Base-by-base conservation (phyloP, 2,113 vertebrate species). In the Pituophis catenifer region DNA sequence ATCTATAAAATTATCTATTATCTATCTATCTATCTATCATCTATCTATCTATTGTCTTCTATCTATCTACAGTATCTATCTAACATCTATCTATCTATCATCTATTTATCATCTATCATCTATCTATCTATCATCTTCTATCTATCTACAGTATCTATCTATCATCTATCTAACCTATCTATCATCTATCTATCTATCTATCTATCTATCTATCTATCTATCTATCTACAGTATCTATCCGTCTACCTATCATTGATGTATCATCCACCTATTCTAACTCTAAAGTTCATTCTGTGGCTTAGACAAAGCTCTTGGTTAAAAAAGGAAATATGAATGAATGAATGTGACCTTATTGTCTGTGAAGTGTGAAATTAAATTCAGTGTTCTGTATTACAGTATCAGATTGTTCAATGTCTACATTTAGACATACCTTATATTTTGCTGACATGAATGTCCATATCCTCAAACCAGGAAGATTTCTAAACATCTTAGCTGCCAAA, bases 311-410 rank as follows among this genome's bases (percentile, higher is more conserved):
- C 26, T 38, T 86, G 88, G 55, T 90, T 93, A 59, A 86, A 90
- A 62, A 90, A 90, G 54, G 55, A 90, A 90, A 53, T 26, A 53
- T 86, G 44, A 86, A 93, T 86, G 92, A n/a, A 59, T 24, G 38
- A 62, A 93, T 53, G 44, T 50, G 55, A 86, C 23, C 55, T 59
- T 58, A 85, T 57, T 89, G 81, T 90, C 92, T 93, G 70, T 90
- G 92, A 93, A 90, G 92, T 90, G 88, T 93, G 92, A 93, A 93
- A 93, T 93, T 93, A 90, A 93, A 93, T 90, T 62, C 44, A 90
- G 92, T 59, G 44, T 93, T 90, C 88, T 90, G 44, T 53, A 86
- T 59, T 93, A 90, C 44, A 86, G 55, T 86, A 38, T 90, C 70
- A 86, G 44, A 58, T 93, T 86, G 55, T 90, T 89, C 92, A 86